phyloP scores from a whole-genome alignment of 1,140 invertebrate genomes.

The Lepidurus apus region DNA sequence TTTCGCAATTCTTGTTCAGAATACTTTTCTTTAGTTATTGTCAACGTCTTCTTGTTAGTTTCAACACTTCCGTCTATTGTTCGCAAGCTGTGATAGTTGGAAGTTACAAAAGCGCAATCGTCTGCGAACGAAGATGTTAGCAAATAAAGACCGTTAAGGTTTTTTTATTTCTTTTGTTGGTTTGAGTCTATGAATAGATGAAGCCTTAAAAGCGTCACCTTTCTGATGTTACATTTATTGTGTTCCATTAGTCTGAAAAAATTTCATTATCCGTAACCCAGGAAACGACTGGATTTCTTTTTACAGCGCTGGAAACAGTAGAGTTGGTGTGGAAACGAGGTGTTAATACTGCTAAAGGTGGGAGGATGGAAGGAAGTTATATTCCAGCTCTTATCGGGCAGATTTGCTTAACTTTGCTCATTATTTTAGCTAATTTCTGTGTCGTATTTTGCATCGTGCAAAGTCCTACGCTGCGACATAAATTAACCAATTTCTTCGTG shows the following conservation, averaged over 20 bases:
- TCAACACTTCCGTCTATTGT: too few relatives aligned
- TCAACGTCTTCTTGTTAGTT: too few relatives aligned
- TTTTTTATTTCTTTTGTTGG: too few relatives aligned
- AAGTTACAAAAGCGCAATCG: too few relatives aligned
- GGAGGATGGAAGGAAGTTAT: constrained; percentile 15
- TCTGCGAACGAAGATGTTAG: too few relatives aligned
- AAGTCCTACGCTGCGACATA: constrained; percentile 17
- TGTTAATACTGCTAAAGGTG: neutral
- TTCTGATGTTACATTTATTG: neutral
- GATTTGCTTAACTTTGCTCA: constrained; percentile 18
- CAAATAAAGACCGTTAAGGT: too few relatives aligned
- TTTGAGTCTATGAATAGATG: too few relatives aligned
- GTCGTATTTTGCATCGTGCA: constrained; percentile 21
- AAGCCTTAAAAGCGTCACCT: too few relatives aligned
- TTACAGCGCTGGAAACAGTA: neutral
- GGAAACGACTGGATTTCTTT: neutral
- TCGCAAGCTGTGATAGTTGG: too few relatives aligned
- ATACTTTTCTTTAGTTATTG: too few relatives aligned
- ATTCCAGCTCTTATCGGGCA: neutral
- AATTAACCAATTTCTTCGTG: constrained; percentile 30
- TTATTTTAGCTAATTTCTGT: neutral
- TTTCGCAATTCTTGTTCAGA: too few relatives aligned
- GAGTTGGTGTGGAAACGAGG: neutral
- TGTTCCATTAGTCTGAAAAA: neutral
- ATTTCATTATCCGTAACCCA: neutral